These are phyloP conservation scores for Synergus umbraculus DNA, from an alignment of 2,888 invertebrate genomes.

Conservation along the genomic window DNA sequence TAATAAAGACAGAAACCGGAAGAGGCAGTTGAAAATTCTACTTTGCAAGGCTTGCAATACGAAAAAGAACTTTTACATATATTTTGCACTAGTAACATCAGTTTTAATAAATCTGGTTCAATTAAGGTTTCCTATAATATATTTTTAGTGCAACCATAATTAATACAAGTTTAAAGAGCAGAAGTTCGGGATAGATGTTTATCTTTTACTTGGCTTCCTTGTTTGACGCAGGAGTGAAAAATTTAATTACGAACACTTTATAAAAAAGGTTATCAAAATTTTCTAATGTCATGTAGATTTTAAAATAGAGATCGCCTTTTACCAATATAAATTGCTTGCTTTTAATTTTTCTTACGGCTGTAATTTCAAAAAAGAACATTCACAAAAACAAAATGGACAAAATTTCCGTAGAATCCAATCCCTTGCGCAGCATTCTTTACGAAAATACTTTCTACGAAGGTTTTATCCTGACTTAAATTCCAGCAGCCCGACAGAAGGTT, in stretches of 20 bases:
- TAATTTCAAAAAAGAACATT: neutral
- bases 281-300: neutral
- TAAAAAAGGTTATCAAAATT: neutral
- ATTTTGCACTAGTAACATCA: no score
- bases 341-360: neutral
- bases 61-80: no score
- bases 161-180: no score
- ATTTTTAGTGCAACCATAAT: no score
- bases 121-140: no score
- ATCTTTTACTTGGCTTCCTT: no score
- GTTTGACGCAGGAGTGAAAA: no score
- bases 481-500: neutral
- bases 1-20: neutral
- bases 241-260: neutral
- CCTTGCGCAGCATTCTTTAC: neutral
- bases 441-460: neutral
- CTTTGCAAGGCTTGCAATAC: neutral
- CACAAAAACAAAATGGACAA: no score
- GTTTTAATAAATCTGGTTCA: no score
- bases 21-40: neutral
- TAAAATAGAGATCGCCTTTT: neutral
- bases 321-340: neutral
- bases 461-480: neutral
- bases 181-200: no score
- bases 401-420: neutral